Percentiles rank a stretch among this genome's conserved stretches.
These are phyloP conservation scores for Gnathonemus echidnorhynchus DNA, from an alignment of 2,113 vertebrate species.

Conservation along the genomic window DNA sequence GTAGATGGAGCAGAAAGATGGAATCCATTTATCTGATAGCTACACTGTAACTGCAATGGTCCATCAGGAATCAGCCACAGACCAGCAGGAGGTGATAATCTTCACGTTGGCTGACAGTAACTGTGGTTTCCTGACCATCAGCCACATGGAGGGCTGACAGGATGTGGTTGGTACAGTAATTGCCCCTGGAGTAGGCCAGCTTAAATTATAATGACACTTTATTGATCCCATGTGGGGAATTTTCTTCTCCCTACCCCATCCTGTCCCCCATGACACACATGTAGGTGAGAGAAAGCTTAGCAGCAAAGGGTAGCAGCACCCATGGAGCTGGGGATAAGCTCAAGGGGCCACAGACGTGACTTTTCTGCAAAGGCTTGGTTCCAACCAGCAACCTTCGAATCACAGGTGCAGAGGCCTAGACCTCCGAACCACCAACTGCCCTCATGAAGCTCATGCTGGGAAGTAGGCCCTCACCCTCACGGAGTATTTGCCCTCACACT, in stretches of 20 bases:
- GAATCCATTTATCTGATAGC: not conserved
- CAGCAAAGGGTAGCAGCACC: not conserved
- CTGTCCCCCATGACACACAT: not conserved
- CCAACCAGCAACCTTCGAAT: not conserved
- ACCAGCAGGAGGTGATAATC: not conserved
- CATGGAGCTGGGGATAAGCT: not conserved
- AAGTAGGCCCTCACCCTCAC: not conserved
- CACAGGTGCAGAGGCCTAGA: not conserved
- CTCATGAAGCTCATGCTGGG: not conserved
- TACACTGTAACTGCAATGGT: not conserved
- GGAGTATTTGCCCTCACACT: too few species aligned
- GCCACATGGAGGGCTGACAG: not conserved
- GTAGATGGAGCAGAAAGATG: not conserved
- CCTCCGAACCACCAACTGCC: not conserved
- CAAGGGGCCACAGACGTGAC: not conserved
- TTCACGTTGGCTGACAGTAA: not conserved
- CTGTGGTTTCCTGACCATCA: not conserved
- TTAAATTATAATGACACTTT: not conserved
- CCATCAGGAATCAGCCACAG: not conserved
- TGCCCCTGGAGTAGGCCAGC: not conserved
- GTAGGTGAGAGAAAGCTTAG: not conserved
- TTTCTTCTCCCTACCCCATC: not conserved
- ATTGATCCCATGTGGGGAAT: not conserved
- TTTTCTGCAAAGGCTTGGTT: not conserved
- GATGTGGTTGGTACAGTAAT: not conserved